Conservation (phyloP, 2,797 vertebrate genomes). For the Cryptoprocta ferox region DNA sequence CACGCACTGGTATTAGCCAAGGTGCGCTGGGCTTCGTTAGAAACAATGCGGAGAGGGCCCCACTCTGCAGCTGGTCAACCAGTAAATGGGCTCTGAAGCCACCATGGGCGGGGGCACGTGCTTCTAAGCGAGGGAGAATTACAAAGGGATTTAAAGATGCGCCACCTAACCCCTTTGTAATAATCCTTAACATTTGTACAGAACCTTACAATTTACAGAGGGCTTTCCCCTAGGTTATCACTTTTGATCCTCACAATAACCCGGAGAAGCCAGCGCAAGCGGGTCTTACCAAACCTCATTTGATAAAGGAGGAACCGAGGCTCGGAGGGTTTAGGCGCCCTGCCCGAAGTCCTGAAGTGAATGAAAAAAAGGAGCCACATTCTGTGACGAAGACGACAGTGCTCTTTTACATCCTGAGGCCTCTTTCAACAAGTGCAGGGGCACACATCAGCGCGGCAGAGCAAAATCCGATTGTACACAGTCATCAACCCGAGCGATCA, state of each 20-base stretch:
- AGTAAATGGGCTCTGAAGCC: neutral
- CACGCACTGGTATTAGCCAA: neutral
- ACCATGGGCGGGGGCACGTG: neutral
- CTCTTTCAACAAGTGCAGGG: neutral
- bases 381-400: neutral
- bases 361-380: neutral
- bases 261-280: neutral
- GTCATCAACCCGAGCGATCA: neutral
- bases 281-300: neutral
- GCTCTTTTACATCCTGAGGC: neutral
- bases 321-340: neutral
- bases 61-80: neutral
- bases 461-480: neutral
- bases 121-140: slow-evolving; percentile 18
- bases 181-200: slow-evolving; percentile 58
- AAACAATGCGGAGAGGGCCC: neutral
- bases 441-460: neutral
- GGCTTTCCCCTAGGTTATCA: slow-evolving; percentile 48
- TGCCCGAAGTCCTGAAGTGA: neutral
- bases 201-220: slow-evolving; percentile 63
- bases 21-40: neutral
- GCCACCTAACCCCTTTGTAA: slow-evolving; percentile 26
- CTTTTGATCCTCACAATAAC: slow-evolving; percentile 59
- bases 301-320: slow-evolving; percentile 29
- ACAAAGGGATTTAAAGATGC: slow-evolving; percentile 59